Evolutionary conservation across 2,113 vertebrate genomes (phyloP), one percentile per base, ranked within the genome.

Genomic region (Archilochus colubris): DNA sequence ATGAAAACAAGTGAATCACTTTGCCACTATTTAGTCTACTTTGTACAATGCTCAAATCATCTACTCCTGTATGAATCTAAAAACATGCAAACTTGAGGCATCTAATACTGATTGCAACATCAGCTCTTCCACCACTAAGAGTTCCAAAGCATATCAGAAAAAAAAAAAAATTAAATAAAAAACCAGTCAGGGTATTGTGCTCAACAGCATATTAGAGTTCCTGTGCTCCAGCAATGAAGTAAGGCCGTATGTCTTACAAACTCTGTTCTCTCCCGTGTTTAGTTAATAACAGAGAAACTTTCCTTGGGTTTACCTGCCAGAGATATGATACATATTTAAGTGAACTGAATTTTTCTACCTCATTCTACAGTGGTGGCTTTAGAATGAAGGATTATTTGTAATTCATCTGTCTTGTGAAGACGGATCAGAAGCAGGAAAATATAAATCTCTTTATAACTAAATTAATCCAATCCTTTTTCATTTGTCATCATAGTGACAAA

Each of bases 221-320:
- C 53, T 50, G 61, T 69, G 70, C 43, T 92, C 23, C 63, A 84
- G 79, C 25, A 59, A 23, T 0, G 0, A 43, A 67, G 62, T 59
- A 58, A 19, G 53, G 74, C 53, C 76, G 95, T 96, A 86, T 30
- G 95, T 97, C 95, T 96, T 75, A 73, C 61, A 94, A 89, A 95
- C 63, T 63, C 83, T 54, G 28, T 63, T 82, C 70, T 96, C 85
- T 97, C 88, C 38, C 67, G 78, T 92, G 79, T 92, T 96, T 86
- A 95, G 77, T 91, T 95, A 94, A 96, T 92, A 97, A 96, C 57
- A 88, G 86, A 87, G 89, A 82, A 97, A 93, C 78, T 95, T 97
- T 93, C 87, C 76, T 89, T 94, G 82, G 89, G 81, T 96, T 97
- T 95, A 74, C 88, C 91, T 97, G 88, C 64, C 93, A 96, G 87